A percentile compares a stretch with the other conserved stretches of the same genome.
These are phyloP conservation scores for Sycobia sp. DNA, from an alignment of 1,140 invertebrate species.

Conservation along the genomic window DNA sequence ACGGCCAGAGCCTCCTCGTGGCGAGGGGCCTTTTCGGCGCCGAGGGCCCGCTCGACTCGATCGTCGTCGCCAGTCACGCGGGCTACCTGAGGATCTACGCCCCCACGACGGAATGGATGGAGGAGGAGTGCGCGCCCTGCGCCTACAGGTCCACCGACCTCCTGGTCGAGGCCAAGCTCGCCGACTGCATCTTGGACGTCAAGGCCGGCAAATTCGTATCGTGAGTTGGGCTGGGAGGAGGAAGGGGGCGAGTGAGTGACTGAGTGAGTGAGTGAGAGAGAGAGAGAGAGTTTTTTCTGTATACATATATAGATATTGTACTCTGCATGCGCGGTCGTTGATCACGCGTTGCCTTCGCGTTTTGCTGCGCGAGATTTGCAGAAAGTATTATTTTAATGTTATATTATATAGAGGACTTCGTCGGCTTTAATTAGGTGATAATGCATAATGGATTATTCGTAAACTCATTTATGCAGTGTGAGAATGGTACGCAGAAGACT, in stretches of 20 bases:
- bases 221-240: conserved; percentile 61
- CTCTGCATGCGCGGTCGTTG: no score
- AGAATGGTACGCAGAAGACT: no score
- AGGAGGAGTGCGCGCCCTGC: conserved; percentile 53
- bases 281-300: no score
- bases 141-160: conserved; percentile 71
- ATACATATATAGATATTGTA: no score
- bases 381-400: no score
- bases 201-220: conserved; percentile 74
- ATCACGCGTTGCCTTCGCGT: no score
- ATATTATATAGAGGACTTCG: no score
- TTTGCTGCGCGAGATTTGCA: no score
- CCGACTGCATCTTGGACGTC: conserved; percentile 73
- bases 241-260: neutral
- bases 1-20: conserved; percentile 65
- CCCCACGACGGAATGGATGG: conserved; percentile 61
- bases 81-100: conserved; percentile 74
- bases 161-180: conserved; percentile 71
- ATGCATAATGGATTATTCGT: no score
- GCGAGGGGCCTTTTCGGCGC: conserved; percentile 48
- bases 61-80: conserved; percentile 73
- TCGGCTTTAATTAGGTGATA: no score
- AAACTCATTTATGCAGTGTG: no score
- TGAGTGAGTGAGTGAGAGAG: no score
- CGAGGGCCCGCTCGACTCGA: conserved; percentile 64